Percentiles rank a stretch among this genome's conserved stretches.
phyloP scores from a whole-genome alignment of 2,113 vertebrate species.

The Hassar affinis region DNA sequence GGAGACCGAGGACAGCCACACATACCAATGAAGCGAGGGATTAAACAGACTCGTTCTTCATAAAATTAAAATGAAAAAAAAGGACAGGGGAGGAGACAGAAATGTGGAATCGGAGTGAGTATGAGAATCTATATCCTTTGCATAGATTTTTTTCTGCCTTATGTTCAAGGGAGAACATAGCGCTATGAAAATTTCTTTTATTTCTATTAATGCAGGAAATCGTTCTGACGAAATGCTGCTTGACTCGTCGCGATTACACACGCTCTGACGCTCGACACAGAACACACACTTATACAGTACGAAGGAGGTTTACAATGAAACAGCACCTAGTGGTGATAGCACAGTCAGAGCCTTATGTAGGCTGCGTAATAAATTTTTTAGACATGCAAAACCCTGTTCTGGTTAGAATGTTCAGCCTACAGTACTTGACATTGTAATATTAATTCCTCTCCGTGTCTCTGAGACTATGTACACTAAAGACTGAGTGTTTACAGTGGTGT shows the following conservation, averaged over 20 bases:
- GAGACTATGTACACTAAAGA: slow-evolving; percentile 33
- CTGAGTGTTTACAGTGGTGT: slow-evolving; percentile 48
- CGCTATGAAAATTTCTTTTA: background rate
- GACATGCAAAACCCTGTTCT: slow-evolving; percentile 15
- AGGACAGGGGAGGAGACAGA: background rate
- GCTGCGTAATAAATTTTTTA: slow-evolving; percentile 10
- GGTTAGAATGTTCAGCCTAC: slow-evolving; percentile 20
- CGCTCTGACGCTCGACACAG: background rate
- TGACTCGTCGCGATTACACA: slow-evolving; percentile 15
- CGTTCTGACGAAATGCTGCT: slow-evolving; percentile 12
- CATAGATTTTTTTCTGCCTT: background rate
- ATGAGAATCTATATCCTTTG: background rate
- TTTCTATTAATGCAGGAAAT: slow-evolving; percentile 1
- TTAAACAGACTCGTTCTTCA: slow-evolving; percentile 58
- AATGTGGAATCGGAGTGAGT: background rate
- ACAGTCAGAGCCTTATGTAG: background rate
- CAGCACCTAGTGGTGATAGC: slow-evolving; percentile 15
- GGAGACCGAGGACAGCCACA: slow-evolving; percentile 36
- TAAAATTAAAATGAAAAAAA: slow-evolving; percentile 48
- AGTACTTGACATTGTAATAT: slow-evolving; percentile 29
- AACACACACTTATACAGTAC: background rate
- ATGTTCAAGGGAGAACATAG: background rate
- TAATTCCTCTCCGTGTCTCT: slow-evolving; percentile 33
- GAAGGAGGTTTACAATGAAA: slow-evolving; percentile 9
- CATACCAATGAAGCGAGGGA: slow-evolving; percentile 53